Conservation (phyloP, 2,888 invertebrate genomes). For the Venusia cambrica region DNA sequence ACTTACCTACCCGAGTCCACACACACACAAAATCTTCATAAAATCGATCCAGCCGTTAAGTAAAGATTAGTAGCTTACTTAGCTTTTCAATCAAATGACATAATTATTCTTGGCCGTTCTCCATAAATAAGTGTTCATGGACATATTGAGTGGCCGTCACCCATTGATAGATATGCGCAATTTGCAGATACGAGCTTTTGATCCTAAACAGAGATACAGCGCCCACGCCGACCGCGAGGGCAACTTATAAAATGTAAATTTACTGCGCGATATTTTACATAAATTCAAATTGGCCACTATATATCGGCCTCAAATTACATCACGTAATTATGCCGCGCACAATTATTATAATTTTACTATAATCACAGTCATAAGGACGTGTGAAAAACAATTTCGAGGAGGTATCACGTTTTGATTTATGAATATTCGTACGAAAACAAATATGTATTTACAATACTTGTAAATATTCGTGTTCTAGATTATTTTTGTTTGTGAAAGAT, state of each 20-base stretch:
- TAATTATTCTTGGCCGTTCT: too few relatives aligned
- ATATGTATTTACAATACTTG: constrained; percentile 43
- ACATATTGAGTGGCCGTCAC: constrained; percentile 28
- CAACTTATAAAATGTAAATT: constrained; percentile 78
- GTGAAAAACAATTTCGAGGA: constrained; percentile 75
- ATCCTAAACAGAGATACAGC: constrained; percentile 73
- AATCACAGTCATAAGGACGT: constrained; percentile 74
- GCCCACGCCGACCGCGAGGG: constrained; percentile 55
- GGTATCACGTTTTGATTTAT: constrained; percentile 68
- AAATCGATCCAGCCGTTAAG: too few relatives aligned
- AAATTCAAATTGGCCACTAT: constrained; percentile 74
- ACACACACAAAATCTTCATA: too few relatives aligned
- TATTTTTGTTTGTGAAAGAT: constrained; percentile 44
- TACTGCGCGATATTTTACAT: constrained; percentile 77
- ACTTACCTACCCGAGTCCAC: too few relatives aligned
- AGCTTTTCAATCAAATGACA: too few relatives aligned
- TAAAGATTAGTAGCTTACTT: too few relatives aligned
- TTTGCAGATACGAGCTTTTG: constrained; percentile 58
- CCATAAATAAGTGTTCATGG: too few relatives aligned
- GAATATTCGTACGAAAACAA: constrained; percentile 37
- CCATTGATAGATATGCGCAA: constrained; percentile 51
- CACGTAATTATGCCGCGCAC: constrained; percentile 71
- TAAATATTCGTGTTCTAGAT: constrained; percentile 40
- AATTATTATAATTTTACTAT: constrained; percentile 80
- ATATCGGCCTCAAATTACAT: constrained; percentile 70